Base-by-base conservation (phyloP, 2,113 vertebrate genomes). In the Rhea americana region DNA sequence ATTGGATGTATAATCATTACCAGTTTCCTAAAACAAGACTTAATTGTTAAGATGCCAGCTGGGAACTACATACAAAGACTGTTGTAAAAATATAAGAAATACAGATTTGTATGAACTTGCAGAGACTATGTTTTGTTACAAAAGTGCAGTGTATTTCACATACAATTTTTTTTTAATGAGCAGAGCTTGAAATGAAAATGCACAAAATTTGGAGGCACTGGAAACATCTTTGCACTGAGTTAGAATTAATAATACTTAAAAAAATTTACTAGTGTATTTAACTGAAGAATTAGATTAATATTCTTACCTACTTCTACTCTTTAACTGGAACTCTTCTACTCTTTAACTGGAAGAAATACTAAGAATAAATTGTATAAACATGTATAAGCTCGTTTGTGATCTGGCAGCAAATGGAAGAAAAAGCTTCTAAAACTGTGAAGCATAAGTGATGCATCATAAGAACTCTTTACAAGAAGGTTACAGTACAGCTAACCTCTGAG, bases 351-450 rank as follows among this genome's bases (percentile, higher is more conserved):
- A 87, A 86, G 48, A 70, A 85, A 70, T 66, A 80, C 32, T 79
- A 45, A 93, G 88, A 80, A 61, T 32, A 0, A 47, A 39, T 85
- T 87, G 16, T 77, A 50, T 87, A 55, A 89, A 87, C 41, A 62
- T 56, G 24, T 26, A 8, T 87, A 95, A 92, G 74, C 47, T 79
- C 47, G 4, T 67, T 80, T 78, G 61, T 80, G 56, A 85, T 92
- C 68, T 91, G 56, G 39, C 68, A 91, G 59, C 55, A 76, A 67
- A 75, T 70, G 20, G 59, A 12, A 41, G 85, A 71, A 22, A 91
- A 92, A 47, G 47, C 76, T 78, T 93, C 51, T 45, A 78, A 75
- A 93, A 94, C 12, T 77, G 22, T 53, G 41, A 87, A 87, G 55
- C 30, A 32, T 19, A 62, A 85, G n/a, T 62, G 62, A 45, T 86